Evolutionary conservation across 2,888 invertebrate genomes (phyloP), one percentile per base, ranked within the genome.

Genomic region (Pheosia gnoma): DNA sequence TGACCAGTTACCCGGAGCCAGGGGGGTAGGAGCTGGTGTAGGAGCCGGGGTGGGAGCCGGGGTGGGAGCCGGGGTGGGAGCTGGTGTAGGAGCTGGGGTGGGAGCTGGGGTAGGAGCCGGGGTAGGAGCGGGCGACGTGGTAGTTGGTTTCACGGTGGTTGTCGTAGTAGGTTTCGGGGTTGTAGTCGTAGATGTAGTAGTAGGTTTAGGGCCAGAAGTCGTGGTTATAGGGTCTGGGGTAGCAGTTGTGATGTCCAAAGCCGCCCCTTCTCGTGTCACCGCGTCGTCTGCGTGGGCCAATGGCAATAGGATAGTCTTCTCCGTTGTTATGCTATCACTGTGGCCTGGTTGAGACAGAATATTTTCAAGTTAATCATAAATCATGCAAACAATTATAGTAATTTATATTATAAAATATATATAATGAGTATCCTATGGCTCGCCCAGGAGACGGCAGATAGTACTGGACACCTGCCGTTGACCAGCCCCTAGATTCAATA

Each of bases 51-150:
- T 58, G 0, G 88, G 74, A 9, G 84, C 60, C 47, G 88, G 75
- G 51, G 85, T 58, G 10, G 89, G 72, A 7, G 69, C 49, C 62
- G 72, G 66, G 75, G 68, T 63, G 13, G 90, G 65, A 70, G 90
- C 8, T 9, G 43, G 6, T 7, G 43, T 43, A 8, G 43, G 39
- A 66, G 91, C 41, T 63, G 94, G 57, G 75, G 94, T 7, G 65
- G 91, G 57, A 47, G 66, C 63, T 62, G 73, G 67, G 75, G 70
- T 65, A n/a, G 91, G 66, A 55, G 71, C 49, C 65, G 90, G 54
- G 61, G 89, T 64, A 0, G 82, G 68, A 0, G 80, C 63, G 0
- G 95, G 37, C 10, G 95, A 51, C 94, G 57, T 86, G 94, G 52
- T 80, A 66, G 91, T 51, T n/a, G 74, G 60, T 0, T 74, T 43